Base-by-base conservation (phyloP, 2,797 vertebrate genomes). In the Valencia hispanica region DNA sequence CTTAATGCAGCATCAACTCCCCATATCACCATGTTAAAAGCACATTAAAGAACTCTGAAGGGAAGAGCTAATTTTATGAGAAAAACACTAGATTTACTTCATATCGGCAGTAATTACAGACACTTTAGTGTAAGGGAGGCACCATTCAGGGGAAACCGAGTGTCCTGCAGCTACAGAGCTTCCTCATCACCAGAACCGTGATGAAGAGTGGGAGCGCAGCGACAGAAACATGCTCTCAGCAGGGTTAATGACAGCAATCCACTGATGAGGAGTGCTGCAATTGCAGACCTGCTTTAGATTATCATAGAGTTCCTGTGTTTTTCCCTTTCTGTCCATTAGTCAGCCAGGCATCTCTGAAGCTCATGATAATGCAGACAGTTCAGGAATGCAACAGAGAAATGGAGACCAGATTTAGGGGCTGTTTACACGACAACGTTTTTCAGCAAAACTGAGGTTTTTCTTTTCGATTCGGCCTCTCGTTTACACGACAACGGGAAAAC, bases 191-290 rank as follows among this genome's bases (percentile, higher is more conserved):
- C 89, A 43, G 2, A 0, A 43, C 0, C 12, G 51, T 81, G 91
- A 94, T 70, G 83, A 95, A 93, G 93, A 79, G 22, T 68, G 4
- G 4, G 7, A n/a, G 81, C 85, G 82, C 75, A n/a, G 43, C 61
- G 92, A 95, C 95, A 94, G 81, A 93, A 81, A 69, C 51, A 94
- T 96, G 77, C 91, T 99, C 92, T 99, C 92, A 98, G 98, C 98
- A 99, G 98, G 97, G 68, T 91, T 96, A 96, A 99, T 99, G 98
- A 92, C 98, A 98, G 93, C 90, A 94, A 96, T 96, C 83, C 92
- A 99, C 94, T 70, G 85, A 74, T 91, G 94, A 48, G 85, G 93
- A 96, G 96, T 88, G 84, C 96, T 97, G 98, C 86, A 99, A 98
- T 99, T 99, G 98, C 98, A 95, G 95, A 93, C 97, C 98, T 99